A percentile compares a stretch with the other conserved stretches of the same genome.
phyloP scores from a whole-genome alignment of 2,797 vertebrate species.

The Rhynchonycteris naso region DNA sequence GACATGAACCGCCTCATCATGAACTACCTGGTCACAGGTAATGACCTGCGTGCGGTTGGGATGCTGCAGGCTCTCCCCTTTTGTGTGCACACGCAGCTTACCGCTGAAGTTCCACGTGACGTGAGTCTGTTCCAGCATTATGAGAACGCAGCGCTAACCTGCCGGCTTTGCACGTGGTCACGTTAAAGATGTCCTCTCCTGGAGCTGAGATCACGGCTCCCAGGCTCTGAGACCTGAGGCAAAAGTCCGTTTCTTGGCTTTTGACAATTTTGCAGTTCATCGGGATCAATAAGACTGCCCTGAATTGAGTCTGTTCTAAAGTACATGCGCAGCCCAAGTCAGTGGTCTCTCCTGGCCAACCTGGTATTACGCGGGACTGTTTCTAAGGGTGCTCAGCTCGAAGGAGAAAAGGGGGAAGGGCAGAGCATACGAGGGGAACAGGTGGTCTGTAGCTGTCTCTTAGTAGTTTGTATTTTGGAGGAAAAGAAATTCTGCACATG shows the following conservation, averaged over 20 bases:
- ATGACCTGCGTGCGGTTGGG: not conserved
- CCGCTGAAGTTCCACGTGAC: fast-evolving
- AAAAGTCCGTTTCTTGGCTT: not conserved
- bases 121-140: not conserved
- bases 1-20: slow-evolving; percentile 99
- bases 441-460: not conserved
- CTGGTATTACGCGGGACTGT: not conserved
- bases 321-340: not conserved
- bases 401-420: too few species aligned
- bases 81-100: not conserved
- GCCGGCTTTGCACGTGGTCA: too few species aligned
- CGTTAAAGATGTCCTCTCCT: not conserved
- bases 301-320: not conserved
- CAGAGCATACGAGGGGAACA: not conserved
- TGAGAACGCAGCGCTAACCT: not conserved
- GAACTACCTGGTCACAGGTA: slow-evolving; percentile 99
- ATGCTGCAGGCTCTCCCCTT: too few species aligned
- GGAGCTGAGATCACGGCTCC: not conserved
- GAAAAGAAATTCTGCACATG: fast-evolving
- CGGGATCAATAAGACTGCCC: not conserved
- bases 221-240: not conserved
- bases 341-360: not conserved
- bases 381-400: not conserved
- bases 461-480: not conserved
- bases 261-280: not conserved